phyloP scores from a whole-genome alignment of 2,113 vertebrate genomes.

The Pholis gunnellus region DNA sequence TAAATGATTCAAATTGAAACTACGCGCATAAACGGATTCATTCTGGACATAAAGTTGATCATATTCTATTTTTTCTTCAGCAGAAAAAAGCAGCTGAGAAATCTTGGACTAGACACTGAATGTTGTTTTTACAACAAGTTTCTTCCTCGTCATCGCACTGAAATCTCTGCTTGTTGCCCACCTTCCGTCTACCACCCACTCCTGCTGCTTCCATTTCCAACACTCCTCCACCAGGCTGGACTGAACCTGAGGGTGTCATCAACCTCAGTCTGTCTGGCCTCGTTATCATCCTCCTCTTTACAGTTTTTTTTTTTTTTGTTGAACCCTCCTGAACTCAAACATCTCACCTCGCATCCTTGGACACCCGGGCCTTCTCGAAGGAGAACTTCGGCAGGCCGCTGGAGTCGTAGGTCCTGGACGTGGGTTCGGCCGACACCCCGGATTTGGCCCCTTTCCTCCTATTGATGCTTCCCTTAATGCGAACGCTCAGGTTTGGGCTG shows the following conservation, averaged over 20 bases:
- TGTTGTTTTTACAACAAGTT: background rate
- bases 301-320: background rate
- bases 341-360: conserved; percentile 91
- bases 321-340: background rate
- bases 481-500: conserved; percentile 76
- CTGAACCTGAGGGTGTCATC: conserved; percentile 7
- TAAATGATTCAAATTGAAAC: background rate
- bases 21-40: background rate
- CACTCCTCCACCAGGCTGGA: background rate
- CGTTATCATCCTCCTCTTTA: background rate
- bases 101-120: background rate
- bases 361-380: conserved; percentile 90
- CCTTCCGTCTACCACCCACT: background rate
- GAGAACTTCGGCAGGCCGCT: conserved; percentile 87
- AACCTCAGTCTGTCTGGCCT: background rate
- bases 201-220: background rate
- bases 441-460: conserved; percentile 92
- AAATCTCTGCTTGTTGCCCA: background rate
- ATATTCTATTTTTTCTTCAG: no score
- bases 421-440: conserved; percentile 93
- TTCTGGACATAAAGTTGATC: background rate
- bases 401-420: conserved; percentile 87
- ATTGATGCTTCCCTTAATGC: conserved; percentile 80
- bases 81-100: background rate
- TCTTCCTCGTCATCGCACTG: background rate